Evolutionary conservation across 2,113 vertebrate genomes (phyloP).

Genomic region (Periophthalmus modestus): DNA sequence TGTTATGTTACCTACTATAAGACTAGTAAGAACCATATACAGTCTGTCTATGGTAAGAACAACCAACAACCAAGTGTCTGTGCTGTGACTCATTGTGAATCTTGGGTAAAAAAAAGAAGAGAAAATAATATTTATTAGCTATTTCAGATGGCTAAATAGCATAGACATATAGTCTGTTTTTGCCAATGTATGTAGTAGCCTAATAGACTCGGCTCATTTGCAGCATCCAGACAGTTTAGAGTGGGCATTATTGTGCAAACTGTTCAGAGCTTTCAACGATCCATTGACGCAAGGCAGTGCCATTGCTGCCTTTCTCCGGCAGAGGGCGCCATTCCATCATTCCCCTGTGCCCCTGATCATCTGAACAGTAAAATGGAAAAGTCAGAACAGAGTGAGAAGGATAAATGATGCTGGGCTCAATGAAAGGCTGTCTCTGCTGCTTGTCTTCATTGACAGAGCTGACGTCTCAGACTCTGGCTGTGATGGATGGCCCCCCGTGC

Average conservation of each 20-base stretch:
- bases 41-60: too few relatives aligned
- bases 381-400: conserved; percentile 21
- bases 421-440: conserved; percentile 38
- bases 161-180: too few relatives aligned
- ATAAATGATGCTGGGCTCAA: conserved; percentile 44
- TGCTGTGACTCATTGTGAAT: too few relatives aligned
- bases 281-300: not conserved
- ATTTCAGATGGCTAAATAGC: too few relatives aligned
- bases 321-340: conserved; percentile 49
- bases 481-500: conserved; percentile 51
- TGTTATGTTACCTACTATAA: too few relatives aligned
- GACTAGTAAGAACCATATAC: too few relatives aligned
- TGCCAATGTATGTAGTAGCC: too few relatives aligned
- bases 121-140: too few relatives aligned
- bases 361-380: not conserved
- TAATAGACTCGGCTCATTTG: too few relatives aligned
- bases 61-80: too few relatives aligned
- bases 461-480: conserved; percentile 56
- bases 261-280: not conserved
- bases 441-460: conserved; percentile 70
- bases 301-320: conserved; percentile 35
- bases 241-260: not conserved
- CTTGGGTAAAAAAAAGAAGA: too few relatives aligned
- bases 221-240: not conserved
- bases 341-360: not conserved